Conservation (phyloP, 2,797 vertebrate species). For the Parotocinclus haroldoi region DNA sequence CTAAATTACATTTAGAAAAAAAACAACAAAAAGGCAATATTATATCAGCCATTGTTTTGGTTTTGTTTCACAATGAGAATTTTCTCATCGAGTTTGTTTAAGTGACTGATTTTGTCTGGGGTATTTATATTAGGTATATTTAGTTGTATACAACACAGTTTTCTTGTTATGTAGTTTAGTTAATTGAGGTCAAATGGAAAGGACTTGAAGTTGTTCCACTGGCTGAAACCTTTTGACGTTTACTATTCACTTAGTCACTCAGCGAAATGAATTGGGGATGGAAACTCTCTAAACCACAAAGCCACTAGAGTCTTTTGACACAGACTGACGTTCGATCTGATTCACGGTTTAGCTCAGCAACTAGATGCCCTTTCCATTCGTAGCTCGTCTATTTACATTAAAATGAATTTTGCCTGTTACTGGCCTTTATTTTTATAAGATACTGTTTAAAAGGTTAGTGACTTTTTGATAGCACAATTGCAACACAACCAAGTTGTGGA, state of each 20-base stretch:
- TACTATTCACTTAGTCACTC: constrained; percentile 34
- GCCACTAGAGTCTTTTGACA: constrained; percentile 37
- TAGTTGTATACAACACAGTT: background rate
- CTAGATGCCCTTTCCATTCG: no score
- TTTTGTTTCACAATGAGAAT: no score
- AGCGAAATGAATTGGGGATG: constrained; percentile 32
- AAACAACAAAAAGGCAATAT: no score
- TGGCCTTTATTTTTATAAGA: background rate
- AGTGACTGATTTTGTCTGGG: no score
- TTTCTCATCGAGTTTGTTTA: no score
- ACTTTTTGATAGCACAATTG: no score
- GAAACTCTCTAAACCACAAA: constrained; percentile 52
- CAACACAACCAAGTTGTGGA: no score
- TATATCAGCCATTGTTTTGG: no score
- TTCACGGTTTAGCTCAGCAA: constrained; percentile 4
- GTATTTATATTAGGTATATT: background rate
- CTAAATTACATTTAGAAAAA: no score
- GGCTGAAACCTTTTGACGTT: constrained; percentile 32
- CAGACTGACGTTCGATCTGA: constrained; percentile 37
- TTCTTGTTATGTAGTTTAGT: background rate
- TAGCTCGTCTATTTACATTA: constrained; percentile 1
- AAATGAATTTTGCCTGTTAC: background rate
- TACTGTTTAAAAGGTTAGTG: background rate
- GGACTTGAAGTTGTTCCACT: constrained; percentile 37
- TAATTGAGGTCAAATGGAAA: constrained; percentile 26